These are phyloP conservation scores for Cybosia mesomella DNA, from an alignment of 2,888 invertebrate species.

Conservation along the genomic window DNA sequence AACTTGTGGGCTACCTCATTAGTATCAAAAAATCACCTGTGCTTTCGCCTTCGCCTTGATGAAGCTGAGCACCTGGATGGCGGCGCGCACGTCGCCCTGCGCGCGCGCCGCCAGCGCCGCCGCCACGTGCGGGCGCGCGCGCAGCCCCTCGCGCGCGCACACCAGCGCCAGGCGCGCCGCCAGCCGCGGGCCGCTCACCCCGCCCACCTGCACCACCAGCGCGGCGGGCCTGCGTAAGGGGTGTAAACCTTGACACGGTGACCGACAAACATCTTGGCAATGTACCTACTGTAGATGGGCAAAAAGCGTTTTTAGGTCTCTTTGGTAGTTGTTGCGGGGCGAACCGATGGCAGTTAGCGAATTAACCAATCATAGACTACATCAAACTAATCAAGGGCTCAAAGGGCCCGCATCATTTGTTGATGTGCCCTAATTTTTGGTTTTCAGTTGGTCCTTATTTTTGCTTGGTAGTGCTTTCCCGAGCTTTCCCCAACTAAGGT, in stretches of 20 bases:
- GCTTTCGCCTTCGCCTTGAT: slow-evolving; percentile 70
- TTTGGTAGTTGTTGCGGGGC: too few relatives aligned
- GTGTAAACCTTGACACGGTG: neutral
- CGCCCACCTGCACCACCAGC: slow-evolving; percentile 91
- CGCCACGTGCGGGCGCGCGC: slow-evolving; percentile 90
- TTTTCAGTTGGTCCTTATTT: too few relatives aligned
- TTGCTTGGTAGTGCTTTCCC: too few relatives aligned
- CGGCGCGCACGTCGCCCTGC: slow-evolving; percentile 96
- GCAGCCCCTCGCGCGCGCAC: slow-evolving; percentile 89
- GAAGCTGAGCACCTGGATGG: slow-evolving; percentile 95
- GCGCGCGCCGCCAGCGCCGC: slow-evolving; percentile 93
- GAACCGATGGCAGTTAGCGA: too few relatives aligned
- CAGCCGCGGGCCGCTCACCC: slow-evolving; percentile 85
- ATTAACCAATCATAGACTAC: too few relatives aligned
- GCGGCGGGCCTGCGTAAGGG: slow-evolving; percentile 88
- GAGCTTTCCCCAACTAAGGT: too few relatives aligned
- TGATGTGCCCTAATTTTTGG: too few relatives aligned
- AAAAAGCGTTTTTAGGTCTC: too few relatives aligned
- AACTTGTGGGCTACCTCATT: neutral
- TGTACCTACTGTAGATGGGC: too few relatives aligned
- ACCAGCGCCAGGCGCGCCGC: slow-evolving; percentile 90
- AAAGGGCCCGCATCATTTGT: too few relatives aligned
- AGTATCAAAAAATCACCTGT: slow-evolving; percentile 50
- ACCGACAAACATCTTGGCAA: too few relatives aligned
- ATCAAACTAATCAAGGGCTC: too few relatives aligned